Base-by-base conservation (phyloP, 2,797 vertebrate species). In the Salmo trutta region DNA sequence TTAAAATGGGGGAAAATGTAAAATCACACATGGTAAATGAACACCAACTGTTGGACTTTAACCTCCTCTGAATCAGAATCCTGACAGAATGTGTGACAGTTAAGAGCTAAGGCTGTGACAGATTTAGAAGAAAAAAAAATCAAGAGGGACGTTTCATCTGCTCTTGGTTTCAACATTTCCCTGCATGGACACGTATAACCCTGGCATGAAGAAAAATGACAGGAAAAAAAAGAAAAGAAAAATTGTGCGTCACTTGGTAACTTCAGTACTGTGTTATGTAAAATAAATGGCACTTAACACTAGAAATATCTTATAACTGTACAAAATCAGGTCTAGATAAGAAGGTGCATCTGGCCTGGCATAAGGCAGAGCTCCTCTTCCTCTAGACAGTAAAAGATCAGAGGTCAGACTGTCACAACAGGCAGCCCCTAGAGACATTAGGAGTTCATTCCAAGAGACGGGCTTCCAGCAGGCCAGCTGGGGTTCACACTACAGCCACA, bases 261-360 rank as follows among this genome's bases (percentile, higher is more conserved):
- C 89, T 93, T 93, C 89, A 89, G 93, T 88, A 91, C 82, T 88
- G 90, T 88, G 86, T 88, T 88, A 90, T 88, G 87, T 90, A 90
- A 92, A 92, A 94, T 90, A 93, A 94, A 94, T 95, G 94, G 94
- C 94, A 95, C 94, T 93, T 94, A 91, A 93, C 90, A 93, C 92
- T 91, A 92, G 86, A 91, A 92, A 90, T 47, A 47, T 88, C 78
- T 90, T 82, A 87, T 84, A 88, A 92, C 90, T 93, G 90, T 93
- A 93, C 89, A 93, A 90, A 89, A 88, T 64, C 85, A 85, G 77
- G 87, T 87, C 88, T 77, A 80, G 83, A 81, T 73, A 82, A 86
- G 78, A n/a, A 81, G 27, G 86, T 81, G 89, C 80, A 87, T 81
- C 51, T 21, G 77, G 73, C 79, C 77, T 67, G 66, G 73, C 31